Evolutionary conservation across 2,888 invertebrate species (phyloP), one percentile per base, ranked within the genome.

Genomic region (Harpagoxenus sublaevis): DNA sequence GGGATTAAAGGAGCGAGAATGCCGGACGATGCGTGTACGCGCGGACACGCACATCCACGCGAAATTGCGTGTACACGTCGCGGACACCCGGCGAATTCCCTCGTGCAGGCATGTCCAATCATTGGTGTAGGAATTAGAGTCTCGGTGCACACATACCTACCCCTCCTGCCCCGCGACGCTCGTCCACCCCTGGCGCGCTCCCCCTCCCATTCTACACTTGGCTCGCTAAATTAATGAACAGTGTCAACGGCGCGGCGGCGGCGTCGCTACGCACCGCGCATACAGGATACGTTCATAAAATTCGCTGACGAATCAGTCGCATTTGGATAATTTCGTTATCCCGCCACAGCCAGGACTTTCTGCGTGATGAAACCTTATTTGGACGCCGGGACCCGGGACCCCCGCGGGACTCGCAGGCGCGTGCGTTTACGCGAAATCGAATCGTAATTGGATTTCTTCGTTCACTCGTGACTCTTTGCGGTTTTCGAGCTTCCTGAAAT

Each of bases 161-260:
- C 66, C 71, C 71, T 23, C 74, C 84, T 60, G 53, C 71, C 66
- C 45, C 66, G 60, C 66, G 62, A 71, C 51, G 78, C 66, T 71
- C 74, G 62, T 65, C 53, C 73, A 60, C 55, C 23, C 62, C 68
- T 71, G 74, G 60, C 86, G 39, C 57, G 8, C 55, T 35, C 48
- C 65, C 31, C 71, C 6, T 6, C 3, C 66, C 68, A 57, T 39
- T 62, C 71, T 82, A 73, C 86, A 87, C 85, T 90, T 89, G 88
- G 87, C 75, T 68, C 83, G 60, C 35, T 79, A 73, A 90, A 89
- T 90, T 89, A 90, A 88, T 84, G 88, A 90, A 90, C 88, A 85
- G 28, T 74, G 85, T 84, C 74, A 74, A 84, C 85, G 83, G 86
- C 85, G 87, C 85, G 83, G 86, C 85, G 87, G 82, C 78, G 78